Evolutionary conservation across 2,113 vertebrate genomes (phyloP), one percentile per base, ranked within the genome.

Genomic region (Montifringilla adamsi): DNA sequence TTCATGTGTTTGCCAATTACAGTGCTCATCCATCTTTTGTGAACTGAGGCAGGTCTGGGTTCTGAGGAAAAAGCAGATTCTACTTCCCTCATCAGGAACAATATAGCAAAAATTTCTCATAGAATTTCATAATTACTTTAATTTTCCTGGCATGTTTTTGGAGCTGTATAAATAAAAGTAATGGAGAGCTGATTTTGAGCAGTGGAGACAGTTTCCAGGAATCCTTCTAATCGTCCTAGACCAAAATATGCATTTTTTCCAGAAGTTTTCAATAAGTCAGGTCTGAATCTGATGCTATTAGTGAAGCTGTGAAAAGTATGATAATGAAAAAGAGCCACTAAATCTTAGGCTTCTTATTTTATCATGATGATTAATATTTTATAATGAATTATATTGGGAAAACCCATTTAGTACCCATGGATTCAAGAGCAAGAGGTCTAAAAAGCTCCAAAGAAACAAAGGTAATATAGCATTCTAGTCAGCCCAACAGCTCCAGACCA

Each of bases 181-280:
- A 78, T 67, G 55, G 31, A n/a, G 55, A 21, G 43, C 77, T 75
- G 55, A 91, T 16, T 39, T n/a, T 69, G 68, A 82, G 78, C 60
- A 55, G 28, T 56, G n/a, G 37, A 75, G 90, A 74, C 44, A 49
- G 39, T 22, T 92, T 92, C 50, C 77, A 91, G 56, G 73, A 92
- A 94, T 37, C 15, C 16, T 88, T 58, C 20, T 70, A 68, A 87
- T 41, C 39, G 41, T 41, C 63, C 68, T 92, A 89, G 58, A 89
- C 27, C 30, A 93, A 95, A 93, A 95, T 77, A 79, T 1, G 16
- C 31, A 17, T 15, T 77, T 94, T 94, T 82, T 78, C 52, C 68
- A 81, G 47, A 92, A 55, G 52, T 30, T 63, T 97, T 92, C 83
- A 81, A 62, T 89, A 78, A 91, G 62, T 89, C 50, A 79, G 43